phyloP scores from a whole-genome alignment of 2,113 vertebrate genomes.

The Tympanuchus pallidicinctus region DNA sequence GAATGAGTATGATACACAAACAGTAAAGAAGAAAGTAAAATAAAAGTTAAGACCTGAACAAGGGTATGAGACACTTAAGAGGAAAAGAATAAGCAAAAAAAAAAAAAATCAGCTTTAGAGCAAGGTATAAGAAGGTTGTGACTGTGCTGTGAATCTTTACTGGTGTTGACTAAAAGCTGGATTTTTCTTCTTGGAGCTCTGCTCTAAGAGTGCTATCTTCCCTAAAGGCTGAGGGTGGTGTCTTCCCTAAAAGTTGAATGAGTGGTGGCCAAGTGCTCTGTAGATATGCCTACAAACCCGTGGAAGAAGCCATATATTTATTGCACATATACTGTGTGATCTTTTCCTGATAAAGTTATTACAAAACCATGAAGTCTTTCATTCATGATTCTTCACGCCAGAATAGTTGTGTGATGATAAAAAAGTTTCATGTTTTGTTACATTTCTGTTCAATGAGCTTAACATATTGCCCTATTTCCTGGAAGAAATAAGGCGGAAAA shows the following conservation, averaged over 20 bases:
- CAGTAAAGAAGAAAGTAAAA: background rate
- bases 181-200: background rate
- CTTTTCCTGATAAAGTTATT: background rate
- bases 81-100: background rate
- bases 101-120: background rate
- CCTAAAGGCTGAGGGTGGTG: background rate
- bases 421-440: background rate
- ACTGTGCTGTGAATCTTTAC: background rate
- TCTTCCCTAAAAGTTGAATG: background rate
- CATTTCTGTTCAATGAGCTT: background rate
- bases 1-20: rapidly evolving
- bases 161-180: background rate
- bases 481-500: background rate
- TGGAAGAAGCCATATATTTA: background rate
- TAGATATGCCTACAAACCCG: background rate
- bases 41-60: background rate
- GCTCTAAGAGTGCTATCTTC: background rate
- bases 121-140: background rate
- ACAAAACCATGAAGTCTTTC: background rate
- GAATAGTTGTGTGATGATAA: rapidly evolving
- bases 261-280: rapidly evolving
- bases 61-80: background rate
- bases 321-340: background rate
- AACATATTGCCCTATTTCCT: background rate
- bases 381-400: background rate